Evolutionary conservation across 1,140 invertebrate species (phyloP).

Genomic region (Matsumurasca onukii): DNA sequence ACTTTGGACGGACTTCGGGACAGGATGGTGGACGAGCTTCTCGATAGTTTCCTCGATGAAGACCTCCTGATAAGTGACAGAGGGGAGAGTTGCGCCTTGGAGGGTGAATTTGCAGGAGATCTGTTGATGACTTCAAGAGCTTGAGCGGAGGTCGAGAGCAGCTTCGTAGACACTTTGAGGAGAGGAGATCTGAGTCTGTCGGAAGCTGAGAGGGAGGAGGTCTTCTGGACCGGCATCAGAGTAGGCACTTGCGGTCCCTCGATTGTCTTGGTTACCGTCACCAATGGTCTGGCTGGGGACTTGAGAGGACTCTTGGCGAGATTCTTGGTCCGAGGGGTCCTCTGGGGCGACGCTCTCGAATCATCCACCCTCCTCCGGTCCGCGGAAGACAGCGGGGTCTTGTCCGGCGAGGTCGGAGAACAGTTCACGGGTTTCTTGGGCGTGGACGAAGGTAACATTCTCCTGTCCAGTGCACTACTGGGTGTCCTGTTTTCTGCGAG

Average conservation of each 20-base stretch:
- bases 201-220: slow-evolving; percentile 19
- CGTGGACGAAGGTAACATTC: slow-evolving; percentile 25
- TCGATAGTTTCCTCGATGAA: slow-evolving; percentile 67
- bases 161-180: slow-evolving; percentile 36
- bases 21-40: slow-evolving; percentile 55
- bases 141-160: slow-evolving; percentile 40
- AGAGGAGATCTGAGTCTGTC: slow-evolving; percentile 33
- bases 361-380: background rate
- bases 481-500: slow-evolving; percentile 44
- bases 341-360: slow-evolving; percentile 23
- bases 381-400: background rate
- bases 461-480: slow-evolving; percentile 43
- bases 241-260: slow-evolving; percentile 32
- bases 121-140: slow-evolving; percentile 39
- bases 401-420: background rate
- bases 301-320: slow-evolving; percentile 31
- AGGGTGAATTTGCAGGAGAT: slow-evolving; percentile 18
- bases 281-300: slow-evolving; percentile 19
- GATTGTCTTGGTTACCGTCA: slow-evolving; percentile 31
- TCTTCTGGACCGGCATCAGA: slow-evolving; percentile 30
- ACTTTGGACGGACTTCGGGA: slow-evolving; percentile 41
- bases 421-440: slow-evolving; percentile 39
- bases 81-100: slow-evolving; percentile 32
- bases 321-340: slow-evolving; percentile 30
- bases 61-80: slow-evolving; percentile 58